Conservation (phyloP, 2,113 vertebrate species). For the Chionomys nivalis region DNA sequence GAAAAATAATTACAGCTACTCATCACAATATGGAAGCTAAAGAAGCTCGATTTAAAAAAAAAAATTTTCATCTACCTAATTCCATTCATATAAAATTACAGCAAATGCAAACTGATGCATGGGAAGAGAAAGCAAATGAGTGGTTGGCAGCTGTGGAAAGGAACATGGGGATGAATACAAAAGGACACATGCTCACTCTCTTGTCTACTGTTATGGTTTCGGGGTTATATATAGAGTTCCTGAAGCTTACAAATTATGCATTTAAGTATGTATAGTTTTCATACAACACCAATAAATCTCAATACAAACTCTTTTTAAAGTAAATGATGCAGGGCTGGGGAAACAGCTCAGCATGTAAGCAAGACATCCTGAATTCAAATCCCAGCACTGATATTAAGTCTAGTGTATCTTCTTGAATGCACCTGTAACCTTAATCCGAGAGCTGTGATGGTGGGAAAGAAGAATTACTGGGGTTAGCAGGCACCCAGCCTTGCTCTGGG, state of each 20-base stretch:
- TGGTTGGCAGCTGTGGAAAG: background rate
- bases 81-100: background rate
- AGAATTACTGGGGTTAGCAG: background rate
- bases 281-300: background rate
- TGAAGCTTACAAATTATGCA: background rate
- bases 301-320: background rate
- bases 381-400: background rate
- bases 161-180: background rate
- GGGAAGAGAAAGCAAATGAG: background rate
- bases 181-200: background rate
- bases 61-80: background rate
- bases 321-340: background rate
- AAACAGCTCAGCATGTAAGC: background rate
- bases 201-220: background rate
- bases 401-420: background rate
- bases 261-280: conserved; percentile 8
- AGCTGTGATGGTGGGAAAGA: background rate
- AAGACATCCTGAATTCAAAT: background rate
- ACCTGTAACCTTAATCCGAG: background rate
- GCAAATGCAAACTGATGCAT: background rate
- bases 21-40: background rate
- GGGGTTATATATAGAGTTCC: background rate
- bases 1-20: background rate
- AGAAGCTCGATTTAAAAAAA: background rate
- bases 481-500: no score